Percentiles rank a stretch among this genome's conserved stretches.
Conservation (phyloP, 2,888 invertebrate genomes). For the Julus scandinavius region DNA sequence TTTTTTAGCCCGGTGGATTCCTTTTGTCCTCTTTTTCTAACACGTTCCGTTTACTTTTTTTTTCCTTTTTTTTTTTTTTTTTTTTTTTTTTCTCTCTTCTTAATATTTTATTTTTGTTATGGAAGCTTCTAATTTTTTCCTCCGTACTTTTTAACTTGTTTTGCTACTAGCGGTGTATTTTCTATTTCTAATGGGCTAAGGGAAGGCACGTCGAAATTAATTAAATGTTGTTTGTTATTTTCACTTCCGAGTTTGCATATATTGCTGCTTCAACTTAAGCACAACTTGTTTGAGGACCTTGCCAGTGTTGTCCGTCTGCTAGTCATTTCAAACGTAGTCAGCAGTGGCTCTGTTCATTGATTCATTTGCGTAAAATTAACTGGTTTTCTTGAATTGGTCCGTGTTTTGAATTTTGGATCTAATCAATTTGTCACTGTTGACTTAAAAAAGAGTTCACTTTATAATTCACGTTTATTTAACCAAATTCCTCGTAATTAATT, state of each 20-base stretch:
- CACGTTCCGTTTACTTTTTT: not conserved
- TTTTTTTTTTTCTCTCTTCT: not conserved
- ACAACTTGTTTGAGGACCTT: not conserved
- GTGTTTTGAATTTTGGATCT: not conserved
- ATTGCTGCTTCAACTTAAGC: not conserved
- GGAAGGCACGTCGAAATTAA: not conserved
- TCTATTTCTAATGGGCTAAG: not conserved
- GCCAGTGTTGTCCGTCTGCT: not conserved
- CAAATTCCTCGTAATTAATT: too few relatives aligned
- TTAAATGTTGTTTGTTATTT: conserved; percentile 2
- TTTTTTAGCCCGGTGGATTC: not conserved
- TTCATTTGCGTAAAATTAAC: not conserved
- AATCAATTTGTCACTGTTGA: not conserved
- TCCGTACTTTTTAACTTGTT: not conserved
- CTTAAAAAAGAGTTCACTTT: not conserved
- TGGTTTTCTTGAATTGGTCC: not conserved
- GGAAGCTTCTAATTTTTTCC: not conserved
- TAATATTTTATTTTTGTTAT: not conserved
- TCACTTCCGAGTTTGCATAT: not conserved
- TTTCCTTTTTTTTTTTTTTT: not conserved
- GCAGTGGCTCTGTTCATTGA: not conserved
- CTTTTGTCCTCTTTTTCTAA: not conserved
- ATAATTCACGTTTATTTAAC: not conserved
- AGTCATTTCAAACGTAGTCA: not conserved
- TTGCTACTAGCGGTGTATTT: not conserved